Conservation (phyloP, 1,140 invertebrate genomes). For the honey bee (Apis mellifera) region Amel_HAv3.1 CM009939.2:9493001-9493500, state of each 20-base stretch:
- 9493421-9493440: background rate
- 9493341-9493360: background rate
- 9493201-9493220: background rate
- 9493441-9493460: background rate
- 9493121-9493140: background rate
- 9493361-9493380: background rate
- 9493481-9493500: background rate
- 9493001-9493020: conserved; percentile 8
- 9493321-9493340: accelerated
- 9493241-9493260: accelerated
- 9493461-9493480: background rate
- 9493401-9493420: conserved; percentile 13
- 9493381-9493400: background rate
- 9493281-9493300: too few species aligned
- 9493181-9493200: background rate
- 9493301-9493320: background rate
- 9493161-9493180: background rate
- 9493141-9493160: background rate
- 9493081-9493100: background rate
- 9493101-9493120: background rate
- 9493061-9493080: background rate
- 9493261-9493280: background rate
- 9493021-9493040: conserved; percentile 33
- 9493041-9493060: conserved; percentile 4
- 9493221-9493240: background rate